Base-by-base conservation (phyloP, 2,888 invertebrate species). In the Pomacea canaliculata region DNA sequence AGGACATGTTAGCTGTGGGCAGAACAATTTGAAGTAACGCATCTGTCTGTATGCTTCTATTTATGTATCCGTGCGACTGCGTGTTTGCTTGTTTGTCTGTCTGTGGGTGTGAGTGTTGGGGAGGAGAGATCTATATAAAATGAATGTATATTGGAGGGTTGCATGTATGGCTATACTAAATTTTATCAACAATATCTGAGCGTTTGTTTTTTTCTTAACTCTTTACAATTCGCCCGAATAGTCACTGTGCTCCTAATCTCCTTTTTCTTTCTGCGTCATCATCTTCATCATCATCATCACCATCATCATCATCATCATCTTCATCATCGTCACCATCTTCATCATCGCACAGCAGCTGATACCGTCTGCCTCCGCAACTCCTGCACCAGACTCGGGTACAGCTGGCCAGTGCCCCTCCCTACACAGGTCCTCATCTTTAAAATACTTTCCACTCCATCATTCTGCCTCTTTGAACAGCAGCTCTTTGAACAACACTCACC, bases 271-370 rank as follows among this genome's bases (percentile, higher is more conserved):
- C 5, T 1, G 37, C 27, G 16, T 66, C 66, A 66, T 66, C 66
- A 66, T 66, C 66, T n/a, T 66, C 27, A 66, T 66, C 66, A 66
- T 66, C 1, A 66, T 66, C 27, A 1, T 66, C 66, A 16, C n/a
- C 66, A 16, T 66, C 66, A 0, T 66, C 66, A 16, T 66, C 66
- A 27, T 66, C 27, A 66, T 66, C 66, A 16, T 66, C 66, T 13
- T 66, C 66, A 37, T 66, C 66, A 23, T 66, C 37, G 5, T 37
- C 37, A 37, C 5, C 37, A 37, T 37, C 37, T 5, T 37, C 37
- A 37, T 37, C 37, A 37, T 37, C 37, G 37, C 37, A 37, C 37
- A 37, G 37, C 3, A 37, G 37, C 37, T 37, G 37, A 1, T 37
- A 37, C 37, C 37, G 37, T 37, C 37, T 37, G 37, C 1, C 37